These are phyloP conservation scores for Actenoides hombroni DNA, from an alignment of 2,113 vertebrate genomes.

Conservation along the genomic window DNA sequence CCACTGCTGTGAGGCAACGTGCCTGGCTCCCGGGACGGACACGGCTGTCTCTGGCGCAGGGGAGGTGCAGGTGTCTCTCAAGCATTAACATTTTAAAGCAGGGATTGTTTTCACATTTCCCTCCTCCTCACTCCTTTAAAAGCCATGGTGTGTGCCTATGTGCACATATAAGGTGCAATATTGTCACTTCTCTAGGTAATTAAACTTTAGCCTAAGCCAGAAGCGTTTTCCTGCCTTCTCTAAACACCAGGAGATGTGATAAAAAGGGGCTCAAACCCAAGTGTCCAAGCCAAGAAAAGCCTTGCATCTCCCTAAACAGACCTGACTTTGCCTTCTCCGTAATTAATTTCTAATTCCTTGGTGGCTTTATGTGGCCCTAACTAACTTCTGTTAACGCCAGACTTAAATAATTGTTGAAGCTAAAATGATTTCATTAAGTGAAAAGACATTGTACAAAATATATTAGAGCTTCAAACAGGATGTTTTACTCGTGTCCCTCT, in stretches of 20 bases:
- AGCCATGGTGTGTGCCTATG: background rate
- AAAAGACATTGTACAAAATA: conserved; percentile 48
- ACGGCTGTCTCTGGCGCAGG: background rate
- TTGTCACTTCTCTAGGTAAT: background rate
- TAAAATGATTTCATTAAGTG: conserved; percentile 32
- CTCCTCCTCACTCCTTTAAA: background rate
- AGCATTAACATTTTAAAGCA: background rate
- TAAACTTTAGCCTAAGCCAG: background rate
- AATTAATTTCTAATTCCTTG: conserved; percentile 4
- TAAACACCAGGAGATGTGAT: rapidly evolving
- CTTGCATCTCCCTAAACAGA: background rate
- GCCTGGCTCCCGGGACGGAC: background rate
- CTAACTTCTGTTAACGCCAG: conserved; percentile 25
- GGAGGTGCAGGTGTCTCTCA: background rate
- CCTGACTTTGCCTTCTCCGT: background rate
- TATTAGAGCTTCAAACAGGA: conserved; percentile 57
- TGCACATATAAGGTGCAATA: background rate
- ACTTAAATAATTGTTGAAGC: conserved; percentile 52
- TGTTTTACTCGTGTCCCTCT: conserved; percentile 43
- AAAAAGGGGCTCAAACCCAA: background rate
- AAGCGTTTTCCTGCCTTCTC: background rate
- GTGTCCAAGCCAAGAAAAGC: background rate
- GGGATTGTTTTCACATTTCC: background rate
- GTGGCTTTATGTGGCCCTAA: background rate
- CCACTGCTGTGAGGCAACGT: conserved; percentile 12